Evolutionary conservation across 2,888 invertebrate species (phyloP), one percentile per base, ranked within the genome.

Genomic region (Panzeria rudis): DNA sequence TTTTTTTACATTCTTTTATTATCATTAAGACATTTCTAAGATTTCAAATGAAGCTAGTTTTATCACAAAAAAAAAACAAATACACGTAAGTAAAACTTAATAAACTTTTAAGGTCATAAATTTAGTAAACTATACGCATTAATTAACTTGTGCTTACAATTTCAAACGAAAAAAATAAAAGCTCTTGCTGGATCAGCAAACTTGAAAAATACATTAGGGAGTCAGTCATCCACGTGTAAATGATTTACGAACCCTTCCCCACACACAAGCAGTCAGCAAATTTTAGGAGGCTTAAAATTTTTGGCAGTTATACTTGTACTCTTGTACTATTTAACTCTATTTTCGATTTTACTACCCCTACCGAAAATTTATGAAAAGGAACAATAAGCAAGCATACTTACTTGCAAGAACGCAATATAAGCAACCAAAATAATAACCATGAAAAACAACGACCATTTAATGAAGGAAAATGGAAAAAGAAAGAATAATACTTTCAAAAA

Each of bases 181-280:
- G n/a, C 23, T 41, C 20, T 38, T 75, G 47, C 17, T 72, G 66
- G 72, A 44, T 61, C 66, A 68, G 80, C 59, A 72, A 84, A 68
- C 54, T 61, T 66, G 54, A 13, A 50, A 80, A 68, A 64, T 75
- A 52, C 71, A 71, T 75, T 79, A 85, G 71, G 52, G 17, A 64
- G 35, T 69, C 44, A 75, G 44, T 64, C 50, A 73, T 73, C 50
- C 73, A 82, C 64, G 73, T 82, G 73, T 69, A 73, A 82, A 85
- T 78, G 81, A 82, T 73, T 81, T 82, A 85, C 66, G 52, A 6
- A 25, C 15, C 17, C 32, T 8, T 23, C 7, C 38, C 13, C 8
- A 35, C 52, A 13, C 15, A 32, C 50, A 23, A 0, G 3, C 11
- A 54, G 11, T 17, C 38, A 15, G 29, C 7, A 47, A 61, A 23